Evolutionary conservation across 2,113 vertebrate genomes (phyloP).

Genomic region (Salvator merianae): DNA sequence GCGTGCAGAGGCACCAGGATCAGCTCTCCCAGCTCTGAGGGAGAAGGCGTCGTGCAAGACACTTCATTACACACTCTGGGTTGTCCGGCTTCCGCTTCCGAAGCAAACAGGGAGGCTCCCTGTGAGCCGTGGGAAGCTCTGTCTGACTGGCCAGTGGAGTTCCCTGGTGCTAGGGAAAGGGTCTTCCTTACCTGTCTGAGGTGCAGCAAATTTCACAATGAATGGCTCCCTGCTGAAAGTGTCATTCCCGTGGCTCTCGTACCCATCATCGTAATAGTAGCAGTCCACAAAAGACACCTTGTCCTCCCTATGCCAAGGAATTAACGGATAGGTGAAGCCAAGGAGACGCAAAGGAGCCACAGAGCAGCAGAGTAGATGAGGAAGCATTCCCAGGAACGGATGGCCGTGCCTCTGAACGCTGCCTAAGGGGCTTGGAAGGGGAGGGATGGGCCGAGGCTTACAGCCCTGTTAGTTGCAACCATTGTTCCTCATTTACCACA

Average conservation of each 20-base stretch:
- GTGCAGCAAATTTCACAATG: conserved; percentile 84
- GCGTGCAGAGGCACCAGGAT: conserved; percentile 84
- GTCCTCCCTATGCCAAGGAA: conserved; percentile 69
- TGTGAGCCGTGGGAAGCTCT: background rate
- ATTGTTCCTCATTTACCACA: too few species aligned
- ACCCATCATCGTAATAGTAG: conserved; percentile 84
- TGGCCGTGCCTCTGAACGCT: too few species aligned
- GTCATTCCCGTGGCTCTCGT: conserved; percentile 75
- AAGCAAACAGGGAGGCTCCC: too few species aligned
- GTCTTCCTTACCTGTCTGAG: conserved; percentile 65
- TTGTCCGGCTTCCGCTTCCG: background rate
- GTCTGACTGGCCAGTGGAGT: background rate
- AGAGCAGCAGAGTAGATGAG: too few species aligned
- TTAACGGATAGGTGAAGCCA: too few species aligned
- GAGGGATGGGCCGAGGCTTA: background rate
- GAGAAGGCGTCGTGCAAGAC: background rate
- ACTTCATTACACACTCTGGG: background rate
- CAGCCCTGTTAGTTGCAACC: too few species aligned
- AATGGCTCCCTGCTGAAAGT: conserved; percentile 90
- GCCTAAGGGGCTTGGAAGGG: too few species aligned
- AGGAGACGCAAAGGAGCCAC: too few species aligned
- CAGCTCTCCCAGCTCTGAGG: conserved; percentile 65
- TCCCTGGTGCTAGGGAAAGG: background rate
- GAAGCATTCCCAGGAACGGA: too few species aligned
- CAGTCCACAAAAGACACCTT: conserved; percentile 75